These are phyloP conservation scores for Eledone cirrhosa DNA, from an alignment of 2,888 invertebrate genomes.

Conservation along the genomic window DNA sequence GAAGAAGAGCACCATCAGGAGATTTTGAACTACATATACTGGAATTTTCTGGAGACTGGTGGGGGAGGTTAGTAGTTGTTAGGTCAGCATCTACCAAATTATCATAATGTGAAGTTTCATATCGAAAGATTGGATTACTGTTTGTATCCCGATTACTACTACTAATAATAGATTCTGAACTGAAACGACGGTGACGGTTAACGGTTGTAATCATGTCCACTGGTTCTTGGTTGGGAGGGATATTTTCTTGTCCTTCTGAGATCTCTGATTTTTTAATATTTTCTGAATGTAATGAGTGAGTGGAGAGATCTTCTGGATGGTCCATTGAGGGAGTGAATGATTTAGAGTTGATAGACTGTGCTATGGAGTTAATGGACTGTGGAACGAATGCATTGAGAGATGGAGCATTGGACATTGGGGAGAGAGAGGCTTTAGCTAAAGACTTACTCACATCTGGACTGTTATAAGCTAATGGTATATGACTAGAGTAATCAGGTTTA, in stretches of 20 bases:
- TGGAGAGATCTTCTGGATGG: slow-evolving; percentile 25
- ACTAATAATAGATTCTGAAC: slow-evolving; percentile 44
- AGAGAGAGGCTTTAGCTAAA: slow-evolving; percentile 13
- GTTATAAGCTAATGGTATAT: slow-evolving; percentile 25
- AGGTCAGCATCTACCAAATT: slow-evolving; percentile 23
- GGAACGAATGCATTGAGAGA: slow-evolving; percentile 26
- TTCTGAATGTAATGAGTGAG: slow-evolving; percentile 27
- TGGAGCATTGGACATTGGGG: slow-evolving; percentile 21
- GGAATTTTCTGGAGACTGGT: slow-evolving; percentile 47
- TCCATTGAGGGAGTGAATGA: slow-evolving; percentile 23
- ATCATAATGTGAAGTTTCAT: slow-evolving; percentile 27
- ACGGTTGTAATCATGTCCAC: slow-evolving; percentile 47
- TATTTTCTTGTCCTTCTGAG: slow-evolving; percentile 26
- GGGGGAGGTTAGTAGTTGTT: slow-evolving; percentile 18
- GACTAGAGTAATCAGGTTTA: slow-evolving; percentile 26
- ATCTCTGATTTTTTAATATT: slow-evolving; percentile 26
- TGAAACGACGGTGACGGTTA: slow-evolving; percentile 50
- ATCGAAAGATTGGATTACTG: slow-evolving; percentile 19
- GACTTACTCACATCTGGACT: slow-evolving; percentile 23
- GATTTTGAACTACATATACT: slow-evolving; percentile 55
- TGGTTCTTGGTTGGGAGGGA: slow-evolving; percentile 36
- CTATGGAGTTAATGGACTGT: slow-evolving; percentile 19
- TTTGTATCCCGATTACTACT: not conserved
- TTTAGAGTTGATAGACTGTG: slow-evolving; percentile 20
- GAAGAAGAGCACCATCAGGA: slow-evolving; percentile 43